Conservation (phyloP, 2,113 vertebrate species). For the Charadrius vociferus region DNA sequence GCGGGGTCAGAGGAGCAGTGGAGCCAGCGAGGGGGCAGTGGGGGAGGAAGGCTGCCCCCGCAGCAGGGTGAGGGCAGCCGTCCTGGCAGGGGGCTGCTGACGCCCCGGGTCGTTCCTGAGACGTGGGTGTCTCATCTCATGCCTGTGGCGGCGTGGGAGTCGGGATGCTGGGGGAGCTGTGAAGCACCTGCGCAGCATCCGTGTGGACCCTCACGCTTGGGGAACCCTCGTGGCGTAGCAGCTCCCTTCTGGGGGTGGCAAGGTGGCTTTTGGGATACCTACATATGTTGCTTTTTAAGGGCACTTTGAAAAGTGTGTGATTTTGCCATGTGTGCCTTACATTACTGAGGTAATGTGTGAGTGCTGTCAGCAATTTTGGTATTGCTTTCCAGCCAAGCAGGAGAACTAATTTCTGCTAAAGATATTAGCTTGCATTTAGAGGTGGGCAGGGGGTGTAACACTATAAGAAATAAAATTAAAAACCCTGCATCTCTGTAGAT, state of each 20-base stretch:
- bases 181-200: neutral
- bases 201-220: neutral
- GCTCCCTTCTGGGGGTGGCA: neutral
- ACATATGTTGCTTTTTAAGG: neutral
- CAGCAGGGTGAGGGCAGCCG: neutral
- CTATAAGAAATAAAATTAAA: neutral
- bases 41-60: neutral
- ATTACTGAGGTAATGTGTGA: neutral
- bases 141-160: rapidly evolving
- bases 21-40: neutral
- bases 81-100: rapidly evolving
- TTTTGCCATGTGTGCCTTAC: neutral
- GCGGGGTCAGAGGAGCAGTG: neutral
- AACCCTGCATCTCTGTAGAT: neutral
- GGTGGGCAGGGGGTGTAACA: neutral
- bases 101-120: rapidly evolving
- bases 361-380: neutral
- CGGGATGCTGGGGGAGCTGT: neutral
- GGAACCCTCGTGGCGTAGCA: neutral
- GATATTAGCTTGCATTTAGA: neutral
- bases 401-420: conserved; percentile 10
- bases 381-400: neutral
- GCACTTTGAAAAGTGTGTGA: neutral
- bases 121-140: neutral
- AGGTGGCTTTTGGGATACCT: neutral